Conservation (phyloP, 2,113 vertebrate genomes). For the Tylochromis polylepis region DNA sequence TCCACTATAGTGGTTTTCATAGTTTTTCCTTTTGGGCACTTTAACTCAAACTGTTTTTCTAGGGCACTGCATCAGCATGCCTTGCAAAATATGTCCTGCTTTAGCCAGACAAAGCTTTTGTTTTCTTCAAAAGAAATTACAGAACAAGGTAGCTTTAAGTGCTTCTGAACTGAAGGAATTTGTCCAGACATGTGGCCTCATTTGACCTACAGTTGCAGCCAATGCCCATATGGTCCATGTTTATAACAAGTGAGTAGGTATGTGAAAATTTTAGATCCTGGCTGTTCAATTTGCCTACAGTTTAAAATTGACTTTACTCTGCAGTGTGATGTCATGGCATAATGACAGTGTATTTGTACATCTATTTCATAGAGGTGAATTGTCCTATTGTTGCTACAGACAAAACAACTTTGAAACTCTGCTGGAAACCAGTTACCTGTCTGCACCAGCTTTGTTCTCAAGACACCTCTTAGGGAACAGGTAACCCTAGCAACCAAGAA, state of each 20-base stretch:
- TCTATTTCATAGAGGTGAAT: not conserved
- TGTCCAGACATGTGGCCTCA: not conserved
- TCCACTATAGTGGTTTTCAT: not conserved
- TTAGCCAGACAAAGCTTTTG: not conserved
- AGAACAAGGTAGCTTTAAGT: not conserved
- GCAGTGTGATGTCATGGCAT: not conserved
- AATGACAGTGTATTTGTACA: not conserved
- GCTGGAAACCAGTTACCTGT: accelerated
- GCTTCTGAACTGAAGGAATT: not conserved
- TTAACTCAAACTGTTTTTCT: slow-evolving; percentile 5
- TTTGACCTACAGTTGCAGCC: not conserved
- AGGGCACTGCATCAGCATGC: not conserved
- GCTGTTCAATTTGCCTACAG: not conserved
- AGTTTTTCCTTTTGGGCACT: not conserved
- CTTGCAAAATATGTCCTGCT: not conserved
- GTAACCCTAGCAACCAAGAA: not conserved
- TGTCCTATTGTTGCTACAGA: not conserved
- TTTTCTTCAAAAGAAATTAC: not conserved
- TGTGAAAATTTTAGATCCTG: not conserved
- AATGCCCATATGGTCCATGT: not conserved
- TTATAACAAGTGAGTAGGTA: not conserved
- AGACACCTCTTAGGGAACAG: not conserved
- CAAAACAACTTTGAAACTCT: not conserved
- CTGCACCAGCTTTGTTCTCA: not conserved
- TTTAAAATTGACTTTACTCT: not conserved